These are phyloP conservation scores for Caradrina clavipalpis DNA, from an alignment of 2,888 invertebrate species.

Conservation along the genomic window DNA sequence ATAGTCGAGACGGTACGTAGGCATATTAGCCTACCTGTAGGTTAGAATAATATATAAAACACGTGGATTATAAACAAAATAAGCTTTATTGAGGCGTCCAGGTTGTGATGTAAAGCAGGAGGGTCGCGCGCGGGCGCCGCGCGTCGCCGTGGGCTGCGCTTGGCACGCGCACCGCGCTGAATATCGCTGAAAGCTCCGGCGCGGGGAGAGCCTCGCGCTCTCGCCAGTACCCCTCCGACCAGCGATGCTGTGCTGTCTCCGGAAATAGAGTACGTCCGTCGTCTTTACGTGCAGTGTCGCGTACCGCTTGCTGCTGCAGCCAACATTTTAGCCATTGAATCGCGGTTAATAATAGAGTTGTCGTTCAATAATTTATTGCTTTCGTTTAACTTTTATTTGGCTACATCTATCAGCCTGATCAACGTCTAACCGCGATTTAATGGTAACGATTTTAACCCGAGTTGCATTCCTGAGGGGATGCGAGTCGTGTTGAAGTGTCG, in stretches of 20 bases:
- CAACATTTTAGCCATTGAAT: slow-evolving; percentile 80
- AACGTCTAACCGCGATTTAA: slow-evolving; percentile 74
- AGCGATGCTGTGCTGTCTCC: slow-evolving; percentile 92
- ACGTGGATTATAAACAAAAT: slow-evolving; percentile 61
- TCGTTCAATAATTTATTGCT: slow-evolving; percentile 67
- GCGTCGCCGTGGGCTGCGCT: slow-evolving; percentile 73
- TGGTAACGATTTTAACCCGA: slow-evolving; percentile 77
- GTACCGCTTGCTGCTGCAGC: slow-evolving; percentile 75
- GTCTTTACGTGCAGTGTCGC: slow-evolving; percentile 80
- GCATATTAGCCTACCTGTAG: slow-evolving; percentile 16
- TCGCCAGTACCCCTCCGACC: slow-evolving; percentile 91
- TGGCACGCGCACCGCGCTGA: slow-evolving; percentile 84
- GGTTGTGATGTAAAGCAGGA: slow-evolving; percentile 59
- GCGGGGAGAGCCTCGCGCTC: slow-evolving; percentile 78
- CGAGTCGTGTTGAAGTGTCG: slow-evolving; percentile 73
- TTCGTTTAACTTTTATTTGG: slow-evolving; percentile 48
- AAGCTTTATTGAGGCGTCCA: slow-evolving; percentile 59
- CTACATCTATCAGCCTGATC: slow-evolving; percentile 32
- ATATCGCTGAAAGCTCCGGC: slow-evolving; percentile 81
- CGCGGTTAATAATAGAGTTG: slow-evolving; percentile 81
- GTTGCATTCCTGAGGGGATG: slow-evolving; percentile 82
- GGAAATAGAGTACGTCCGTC: slow-evolving; percentile 90
- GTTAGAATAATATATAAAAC: slow-evolving; percentile 42
- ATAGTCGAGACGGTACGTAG: slow-evolving; percentile 21
- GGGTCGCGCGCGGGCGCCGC: slow-evolving; percentile 56